phyloP scores from a whole-genome alignment of 2,797 vertebrate genomes.

The Salmo trutta region DNA sequence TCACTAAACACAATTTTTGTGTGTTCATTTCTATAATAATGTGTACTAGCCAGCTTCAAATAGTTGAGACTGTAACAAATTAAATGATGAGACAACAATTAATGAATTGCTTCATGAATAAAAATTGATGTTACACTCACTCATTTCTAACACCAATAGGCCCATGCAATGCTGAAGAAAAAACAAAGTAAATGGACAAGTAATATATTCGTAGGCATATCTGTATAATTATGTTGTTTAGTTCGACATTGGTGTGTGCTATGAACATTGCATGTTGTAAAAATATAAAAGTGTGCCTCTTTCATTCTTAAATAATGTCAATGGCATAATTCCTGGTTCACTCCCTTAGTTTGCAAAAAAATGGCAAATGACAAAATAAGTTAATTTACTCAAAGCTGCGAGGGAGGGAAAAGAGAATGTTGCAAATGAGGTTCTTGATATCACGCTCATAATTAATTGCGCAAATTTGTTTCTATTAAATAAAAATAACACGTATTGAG shows the following conservation, averaged over 20 bases:
- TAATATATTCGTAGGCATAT: neutral
- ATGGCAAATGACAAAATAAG: constrained; percentile 55
- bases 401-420: constrained; percentile 67
- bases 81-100: neutral
- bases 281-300: neutral
- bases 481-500: constrained; percentile 99
- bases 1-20: constrained; percentile 14
- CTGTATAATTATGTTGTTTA: neutral
- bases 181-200: neutral
- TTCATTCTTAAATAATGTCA: neutral
- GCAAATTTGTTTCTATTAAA: constrained; percentile 99
- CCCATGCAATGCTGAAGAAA: neutral
- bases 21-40: constrained; percentile 1
- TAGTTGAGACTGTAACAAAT: constrained; percentile 7
- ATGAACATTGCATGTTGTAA: neutral
- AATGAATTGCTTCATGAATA: neutral
- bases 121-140: neutral
- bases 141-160: neutral
- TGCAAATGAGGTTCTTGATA: constrained; percentile 98
- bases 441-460: constrained; percentile 99
- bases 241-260: neutral
- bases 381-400: constrained; percentile 51
- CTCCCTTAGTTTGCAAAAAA: constrained; percentile 40
- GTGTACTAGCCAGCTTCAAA: constrained; percentile 28
- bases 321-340: constrained; percentile 25